Evolutionary conservation across 2,888 invertebrate genomes (phyloP), one percentile per base, ranked within the genome.

Genomic region (Pandemis heparana): DNA sequence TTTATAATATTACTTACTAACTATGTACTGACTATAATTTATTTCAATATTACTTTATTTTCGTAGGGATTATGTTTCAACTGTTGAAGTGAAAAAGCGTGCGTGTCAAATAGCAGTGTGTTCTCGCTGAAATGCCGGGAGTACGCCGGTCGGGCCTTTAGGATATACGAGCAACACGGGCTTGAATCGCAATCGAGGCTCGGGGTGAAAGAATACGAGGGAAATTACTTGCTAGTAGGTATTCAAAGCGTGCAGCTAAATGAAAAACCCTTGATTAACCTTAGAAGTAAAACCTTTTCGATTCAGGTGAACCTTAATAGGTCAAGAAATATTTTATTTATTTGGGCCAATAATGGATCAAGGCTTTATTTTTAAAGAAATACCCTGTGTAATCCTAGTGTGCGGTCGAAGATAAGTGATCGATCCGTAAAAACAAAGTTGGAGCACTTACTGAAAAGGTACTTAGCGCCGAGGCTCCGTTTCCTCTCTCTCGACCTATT

Each of bases 401-500:
- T 12, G 23, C 23, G 56, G 5, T 23, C 5, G 56, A 53, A 56
- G 56, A 56, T 56, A 56, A 23, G 56, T 56, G 56, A 23, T 56
- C 56, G 23, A 53, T 18, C 18, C 23, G 59, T 53, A 32, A 38
- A 60, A 60, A 61, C 2, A 39, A 64, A 64, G 39, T 41, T 9
- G 12, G 74, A 51, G 51, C 79, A 89, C 92, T 91, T 81, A 93
- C 91, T 82, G 76, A 87, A 87, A 80, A 85, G 83, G 79, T 87
- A 88, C 85, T 90, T 90, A 61, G 87, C 85, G 67, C 88, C 89
- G 77, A 88, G 80, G 76, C 86, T 86, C 77, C 90, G 90, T 77
- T 91, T 89, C 84, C 91, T 92, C 84, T 94, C 94, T 82, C 94
- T 88, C 65, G 90, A 87, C 86, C 92, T 94, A 85, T 94, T 95